Evolutionary conservation across 2,888 invertebrate species (phyloP), one percentile per base, ranked within the genome.

Genomic region (Venusia cambrica): DNA sequence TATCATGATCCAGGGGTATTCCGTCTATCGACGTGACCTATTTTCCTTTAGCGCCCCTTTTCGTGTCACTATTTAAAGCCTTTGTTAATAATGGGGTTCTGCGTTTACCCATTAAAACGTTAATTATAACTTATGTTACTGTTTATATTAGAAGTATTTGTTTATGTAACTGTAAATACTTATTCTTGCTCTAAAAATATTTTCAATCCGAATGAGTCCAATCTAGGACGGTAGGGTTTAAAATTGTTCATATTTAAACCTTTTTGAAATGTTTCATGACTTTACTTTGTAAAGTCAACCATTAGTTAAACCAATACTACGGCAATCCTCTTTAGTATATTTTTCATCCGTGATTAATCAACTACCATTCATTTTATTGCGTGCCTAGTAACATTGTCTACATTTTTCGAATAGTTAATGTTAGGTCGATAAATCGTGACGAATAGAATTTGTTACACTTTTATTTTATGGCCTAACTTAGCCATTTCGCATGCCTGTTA

Each of bases 21-120:
- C 27, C 38, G 36, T 33, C 34, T 22, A 40, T 46, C 28, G 36
- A 29, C 24, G 28, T 55, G 59, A 63, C 63, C 63, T 61, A 56
- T 55, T 59, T 62, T 38, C 38, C 45, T 36, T 22, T 41, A 26
- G 39, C 29, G 34, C 48, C 42, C 48, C 43, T 45, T 48, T 42
- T 32, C 14, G 39, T 50, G 25, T 29, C 38, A 18, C 26, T 34
- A 22, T 29, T 28, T 22, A 28, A 42, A 44, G 40, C 37, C 48
- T 45, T 37, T 45, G n/a, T 21, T 38, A 33, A 32, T 38, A 22
- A 26, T 22, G 20, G 11, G 7, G 17, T 11, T 20, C 4, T 10
- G 12, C 5, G 5, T 18, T 9, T 8, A n/a, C n/a, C n/a, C n/a
- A n/a, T n/a, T n/a, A n/a, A n/a, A n/a, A n/a, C n/a, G n/a, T n/a